Evolutionary conservation across 2,113 vertebrate genomes (phyloP), one percentile per base, ranked within the genome.

Genomic region (Clarias macrocephalus): DNA sequence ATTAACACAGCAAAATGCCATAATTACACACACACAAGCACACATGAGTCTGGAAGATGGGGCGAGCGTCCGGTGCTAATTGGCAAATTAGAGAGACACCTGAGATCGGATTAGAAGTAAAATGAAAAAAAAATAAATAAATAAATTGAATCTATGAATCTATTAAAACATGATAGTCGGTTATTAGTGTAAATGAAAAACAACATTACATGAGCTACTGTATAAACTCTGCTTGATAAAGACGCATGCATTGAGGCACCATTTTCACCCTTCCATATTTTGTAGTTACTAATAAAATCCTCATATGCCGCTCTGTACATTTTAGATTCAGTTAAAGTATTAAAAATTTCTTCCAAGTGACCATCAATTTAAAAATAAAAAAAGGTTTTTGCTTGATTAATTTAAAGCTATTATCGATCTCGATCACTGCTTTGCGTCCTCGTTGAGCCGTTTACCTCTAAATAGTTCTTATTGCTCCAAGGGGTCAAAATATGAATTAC

Each of bases 1-100:
- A 88, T 89, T 92, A 92, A 93, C 92, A 87, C 85, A 73, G 89
- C 88, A 87, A 92, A 92, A 93, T 89, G 87, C 84, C 82, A 87
- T 89, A 93, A 94, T 94, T 91, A 94, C 86, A 92, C n/a, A 62
- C 91, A 81, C 66, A 77, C 48, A 48, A 83, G 37, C n/a, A 52
- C 82, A 72, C 42, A 77, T 77, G 79, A 37, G 30, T 81, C 57
- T 60, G 30, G 12, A 70, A 72, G 82, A 62, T 48, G 56, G 72
- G 66, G 82, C 80, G 76, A 30, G 66, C 82, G 81, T 81, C 87
- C 77, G 52, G 86, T 73, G 88, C 70, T 89, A 87, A 88, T 90
- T 90, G 83, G 88, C 90, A 84, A 90, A 90, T 88, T 63, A 52
- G 56, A 87, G 72, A 88, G 65, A 87, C 65, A 90, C 85, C 88